Conservation (phyloP, 2,888 invertebrate genomes). For the Lepidocyrtoides sp. region DNA sequence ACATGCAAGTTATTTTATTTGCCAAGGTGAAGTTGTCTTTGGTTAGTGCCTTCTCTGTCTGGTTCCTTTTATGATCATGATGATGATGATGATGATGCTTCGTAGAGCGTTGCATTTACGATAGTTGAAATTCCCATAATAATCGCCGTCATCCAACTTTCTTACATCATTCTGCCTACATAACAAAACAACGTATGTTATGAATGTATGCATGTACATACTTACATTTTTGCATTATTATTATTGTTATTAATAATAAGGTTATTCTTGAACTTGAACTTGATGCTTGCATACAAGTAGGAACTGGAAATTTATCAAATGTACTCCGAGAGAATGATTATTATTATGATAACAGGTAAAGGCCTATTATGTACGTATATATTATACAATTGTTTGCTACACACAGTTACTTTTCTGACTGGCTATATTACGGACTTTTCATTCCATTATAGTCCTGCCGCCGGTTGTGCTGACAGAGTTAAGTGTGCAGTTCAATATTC, state of each 20-base stretch:
- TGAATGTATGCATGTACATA: not conserved
- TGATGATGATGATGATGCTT: constrained; percentile 26
- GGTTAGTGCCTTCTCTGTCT: constrained; percentile 63
- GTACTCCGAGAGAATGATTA: constrained; percentile 3
- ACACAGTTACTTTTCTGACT: constrained; percentile 31
- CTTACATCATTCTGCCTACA: not conserved
- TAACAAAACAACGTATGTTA: not conserved
- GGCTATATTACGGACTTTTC: not conserved
- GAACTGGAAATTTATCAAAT: constrained; percentile 9
- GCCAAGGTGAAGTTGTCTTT: constrained; percentile 59
- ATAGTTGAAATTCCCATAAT: constrained; percentile 68
- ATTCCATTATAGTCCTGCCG: not conserved
- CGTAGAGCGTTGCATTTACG: constrained; percentile 53
- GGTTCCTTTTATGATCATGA: constrained; percentile 7
- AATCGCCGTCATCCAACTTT: constrained; percentile 31
- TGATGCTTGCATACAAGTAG: not conserved
- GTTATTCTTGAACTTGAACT: constrained; percentile 61
- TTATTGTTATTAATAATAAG: not conserved
- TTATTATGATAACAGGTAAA: not conserved
- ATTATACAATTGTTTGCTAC: not conserved
- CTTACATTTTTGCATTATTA: too few species aligned
- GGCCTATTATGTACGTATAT: not conserved
- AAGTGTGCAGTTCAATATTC: not conserved
- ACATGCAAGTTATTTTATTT: not conserved
- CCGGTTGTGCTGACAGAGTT: not conserved